These are phyloP conservation scores for Monochamus alternatus DNA, from an alignment of 2,888 invertebrate species.

Conservation along the genomic window DNA sequence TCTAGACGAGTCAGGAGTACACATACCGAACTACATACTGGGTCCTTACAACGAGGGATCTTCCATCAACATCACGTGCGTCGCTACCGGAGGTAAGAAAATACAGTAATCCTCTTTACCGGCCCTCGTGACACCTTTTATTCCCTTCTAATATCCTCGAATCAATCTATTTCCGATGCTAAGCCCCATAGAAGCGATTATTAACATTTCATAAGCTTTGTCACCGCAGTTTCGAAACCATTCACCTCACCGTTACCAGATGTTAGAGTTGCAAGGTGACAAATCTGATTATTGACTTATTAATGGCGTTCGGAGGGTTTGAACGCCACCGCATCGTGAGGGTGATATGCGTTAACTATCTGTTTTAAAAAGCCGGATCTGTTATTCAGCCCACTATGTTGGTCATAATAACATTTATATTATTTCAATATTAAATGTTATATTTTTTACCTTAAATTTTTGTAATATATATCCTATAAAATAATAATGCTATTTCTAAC, in stretches of 20 bases:
- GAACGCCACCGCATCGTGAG: too few relatives aligned
- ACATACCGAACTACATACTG: conserved; percentile 83
- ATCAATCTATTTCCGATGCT: conserved; percentile 38
- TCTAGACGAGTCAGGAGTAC: conserved; percentile 83
- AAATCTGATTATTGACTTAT: conserved; percentile 30
- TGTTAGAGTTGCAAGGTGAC: conserved; percentile 11
- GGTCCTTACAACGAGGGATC: conserved; percentile 91
- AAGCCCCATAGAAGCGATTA: conserved; percentile 34
- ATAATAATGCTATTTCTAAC: too few relatives aligned
- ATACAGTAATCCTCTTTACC: conserved; percentile 53
- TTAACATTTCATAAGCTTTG: conserved; percentile 27
- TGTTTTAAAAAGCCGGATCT: background rate
- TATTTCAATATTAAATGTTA: too few relatives aligned
- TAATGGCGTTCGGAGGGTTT: background rate
- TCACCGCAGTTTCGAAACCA: conserved; percentile 9
- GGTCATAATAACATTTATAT: too few relatives aligned
- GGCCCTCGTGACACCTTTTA: background rate
- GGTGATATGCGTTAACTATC: too few relatives aligned
- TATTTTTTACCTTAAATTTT: too few relatives aligned
- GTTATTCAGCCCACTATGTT: too few relatives aligned
- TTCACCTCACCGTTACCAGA: conserved; percentile 21
- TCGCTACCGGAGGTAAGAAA: conserved; percentile 86
- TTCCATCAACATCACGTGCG: conserved; percentile 86
- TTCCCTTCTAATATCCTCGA: conserved; percentile 17
- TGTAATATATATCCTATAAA: too few relatives aligned